Evolutionary conservation across 1,140 invertebrate species (phyloP).

Genomic region (Elymnias hypermnestra): DNA sequence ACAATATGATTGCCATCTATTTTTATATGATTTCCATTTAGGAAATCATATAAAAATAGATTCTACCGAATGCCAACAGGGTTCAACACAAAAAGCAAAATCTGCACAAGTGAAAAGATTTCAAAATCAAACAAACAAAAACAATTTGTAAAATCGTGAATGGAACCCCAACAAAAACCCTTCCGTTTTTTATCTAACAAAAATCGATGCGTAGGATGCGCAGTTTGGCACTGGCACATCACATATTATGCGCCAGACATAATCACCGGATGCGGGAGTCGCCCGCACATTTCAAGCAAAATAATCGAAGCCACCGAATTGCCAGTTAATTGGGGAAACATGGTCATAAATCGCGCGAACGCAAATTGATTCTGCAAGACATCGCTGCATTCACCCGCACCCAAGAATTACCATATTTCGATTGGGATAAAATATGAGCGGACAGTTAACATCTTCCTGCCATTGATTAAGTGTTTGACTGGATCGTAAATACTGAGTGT

Average conservation of each 20-base stretch:
- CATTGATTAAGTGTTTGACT: constrained; percentile 50
- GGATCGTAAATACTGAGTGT: constrained; percentile 44
- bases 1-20: no score
- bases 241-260: constrained; percentile 63
- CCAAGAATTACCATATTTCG: constrained; percentile 61
- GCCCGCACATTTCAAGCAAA: constrained; percentile 68
- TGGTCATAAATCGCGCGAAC: constrained; percentile 53
- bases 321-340: constrained; percentile 69
- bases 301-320: constrained; percentile 72
- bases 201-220: constrained; percentile 52
- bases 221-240: constrained; percentile 56
- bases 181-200: constrained; percentile 69
- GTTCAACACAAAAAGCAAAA: constrained; percentile 44
- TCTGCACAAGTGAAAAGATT: constrained; percentile 58
- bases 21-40: no score
- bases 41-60: background rate
- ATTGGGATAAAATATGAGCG: constrained; percentile 57
- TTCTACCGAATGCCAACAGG: constrained; percentile 34
- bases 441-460: constrained; percentile 51
- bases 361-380: constrained; percentile 59
- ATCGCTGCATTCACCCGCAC: constrained; percentile 17
- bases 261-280: constrained; percentile 73
- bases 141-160: constrained; percentile 25
- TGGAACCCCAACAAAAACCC: constrained; percentile 37
- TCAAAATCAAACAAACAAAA: constrained; percentile 41